Conservation (phyloP, 1,140 invertebrate genomes). For the Drosophila busckii region DNA sequence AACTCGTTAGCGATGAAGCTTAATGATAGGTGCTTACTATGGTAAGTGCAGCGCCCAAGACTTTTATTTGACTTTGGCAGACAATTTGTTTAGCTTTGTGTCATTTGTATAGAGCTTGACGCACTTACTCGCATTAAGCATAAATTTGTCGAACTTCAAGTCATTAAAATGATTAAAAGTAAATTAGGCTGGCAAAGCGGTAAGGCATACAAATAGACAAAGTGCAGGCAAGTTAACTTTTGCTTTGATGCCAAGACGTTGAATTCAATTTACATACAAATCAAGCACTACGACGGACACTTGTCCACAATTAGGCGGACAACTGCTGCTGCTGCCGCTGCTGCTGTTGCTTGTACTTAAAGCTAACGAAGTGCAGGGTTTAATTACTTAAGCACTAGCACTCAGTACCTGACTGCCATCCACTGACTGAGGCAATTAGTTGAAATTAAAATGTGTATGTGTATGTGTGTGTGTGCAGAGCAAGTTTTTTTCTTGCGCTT, state of each 20-base stretch:
- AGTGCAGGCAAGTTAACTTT: constrained; percentile 24
- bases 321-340: no score
- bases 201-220: constrained; percentile 12
- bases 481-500: constrained; percentile 51
- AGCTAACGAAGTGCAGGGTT: constrained; percentile 67
- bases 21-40: no score
- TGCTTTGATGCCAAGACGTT: constrained; percentile 49
- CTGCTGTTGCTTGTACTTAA: constrained; percentile 19
- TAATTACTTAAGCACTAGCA: constrained; percentile 61
- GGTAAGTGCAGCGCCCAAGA: no score
- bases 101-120: constrained; percentile 37
- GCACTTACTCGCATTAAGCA: constrained; percentile 43
- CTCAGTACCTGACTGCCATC: not conserved
- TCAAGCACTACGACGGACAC: constrained; percentile 52
- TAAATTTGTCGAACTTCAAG: constrained; percentile 70
- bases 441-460: constrained; percentile 76
- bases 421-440: constrained; percentile 58
- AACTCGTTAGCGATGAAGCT: constrained; percentile 12
- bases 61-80: constrained; percentile 48
- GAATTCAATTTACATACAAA: constrained; percentile 73
- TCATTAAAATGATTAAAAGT: constrained; percentile 75
- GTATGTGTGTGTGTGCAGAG: constrained; percentile 41
- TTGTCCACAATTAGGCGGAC: constrained; percentile 50
- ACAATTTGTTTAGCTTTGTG: no score
- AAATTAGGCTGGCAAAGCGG: constrained; percentile 56